A percentile compares a stretch with the other conserved stretches of the same genome.
Conservation (phyloP, 2,888 invertebrate species). For the Tuberolachnus salignus region DNA sequence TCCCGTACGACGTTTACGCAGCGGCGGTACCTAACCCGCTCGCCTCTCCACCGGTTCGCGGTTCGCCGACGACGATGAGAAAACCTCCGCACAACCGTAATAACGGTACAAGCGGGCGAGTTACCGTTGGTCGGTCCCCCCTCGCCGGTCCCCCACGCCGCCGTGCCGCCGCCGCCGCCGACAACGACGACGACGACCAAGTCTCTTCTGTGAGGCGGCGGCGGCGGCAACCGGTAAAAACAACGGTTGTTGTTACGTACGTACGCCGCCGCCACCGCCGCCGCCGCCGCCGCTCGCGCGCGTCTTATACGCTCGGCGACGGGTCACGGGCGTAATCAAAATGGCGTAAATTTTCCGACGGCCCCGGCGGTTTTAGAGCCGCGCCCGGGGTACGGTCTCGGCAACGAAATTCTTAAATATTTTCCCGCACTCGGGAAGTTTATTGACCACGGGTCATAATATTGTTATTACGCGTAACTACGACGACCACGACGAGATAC, state of each 20-base stretch:
- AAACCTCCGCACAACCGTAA: slow-evolving; percentile 47
- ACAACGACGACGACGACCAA: slow-evolving; percentile 10
- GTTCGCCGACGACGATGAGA: slow-evolving; percentile 17
- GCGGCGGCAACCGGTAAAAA: slow-evolving; percentile 54
- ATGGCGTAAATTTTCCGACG: not conserved
- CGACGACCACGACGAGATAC: too few relatives aligned
- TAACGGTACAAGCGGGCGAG: slow-evolving; percentile 48
- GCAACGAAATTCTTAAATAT: too few relatives aligned
- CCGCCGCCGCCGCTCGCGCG: slow-evolving; percentile 9
- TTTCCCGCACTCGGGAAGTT: too few relatives aligned
- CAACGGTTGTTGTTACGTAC: slow-evolving; percentile 47
- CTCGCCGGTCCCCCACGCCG: not conserved
- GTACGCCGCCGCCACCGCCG: not conserved
- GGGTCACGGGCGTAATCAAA: slow-evolving; percentile 31
- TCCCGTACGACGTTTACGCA: not conserved
- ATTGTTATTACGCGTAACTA: not conserved
- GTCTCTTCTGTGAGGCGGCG: not conserved
- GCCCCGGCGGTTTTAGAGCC: not conserved
- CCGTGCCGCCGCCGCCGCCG: not conserved
- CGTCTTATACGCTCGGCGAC: too few relatives aligned
- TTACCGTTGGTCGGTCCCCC: slow-evolving; percentile 51
- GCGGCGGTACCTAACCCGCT: not conserved
- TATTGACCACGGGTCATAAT: not conserved
- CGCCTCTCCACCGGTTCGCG: not conserved
- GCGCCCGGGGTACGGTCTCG: not conserved